phyloP scores from a whole-genome alignment of 2,797 vertebrate species.

The Danio jaintianensis region DNA sequence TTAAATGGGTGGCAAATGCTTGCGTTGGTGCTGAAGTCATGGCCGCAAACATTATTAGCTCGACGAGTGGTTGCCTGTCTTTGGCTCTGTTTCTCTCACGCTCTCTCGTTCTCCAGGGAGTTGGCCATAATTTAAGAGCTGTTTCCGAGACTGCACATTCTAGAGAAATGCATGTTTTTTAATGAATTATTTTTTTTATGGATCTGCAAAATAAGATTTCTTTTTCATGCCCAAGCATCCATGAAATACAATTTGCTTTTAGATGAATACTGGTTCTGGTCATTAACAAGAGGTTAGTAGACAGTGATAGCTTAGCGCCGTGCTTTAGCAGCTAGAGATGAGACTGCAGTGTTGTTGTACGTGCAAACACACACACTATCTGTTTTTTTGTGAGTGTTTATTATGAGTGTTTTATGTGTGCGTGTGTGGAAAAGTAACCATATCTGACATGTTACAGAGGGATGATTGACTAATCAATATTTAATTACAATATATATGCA shows the following conservation, averaged over 20 bases:
- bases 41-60: constrained; percentile 69
- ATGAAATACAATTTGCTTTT: constrained; percentile 72
- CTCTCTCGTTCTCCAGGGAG: constrained; percentile 56
- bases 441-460: background rate
- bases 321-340: constrained; percentile 22
- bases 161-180: constrained; percentile 60
- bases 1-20: constrained; percentile 48
- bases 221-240: constrained; percentile 77
- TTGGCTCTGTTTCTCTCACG: constrained; percentile 39
- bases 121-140: constrained; percentile 73
- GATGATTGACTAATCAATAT: background rate
- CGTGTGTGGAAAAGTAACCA: background rate
- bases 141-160: constrained; percentile 67
- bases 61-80: constrained; percentile 58
- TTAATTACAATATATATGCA: background rate
- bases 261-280: constrained; percentile 61
- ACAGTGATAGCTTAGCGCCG: constrained; percentile 39
- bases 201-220: constrained; percentile 74
- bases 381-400: background rate
- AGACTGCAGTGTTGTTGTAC: constrained; percentile 30
- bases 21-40: constrained; percentile 58
- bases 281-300: constrained; percentile 67
- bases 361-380: background rate
- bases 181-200: constrained; percentile 76
- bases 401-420: background rate